A percentile compares a stretch with the other conserved stretches of the same genome.
Conservation (phyloP, 2,888 invertebrate genomes). For the Chelonus formosanus region DNA sequence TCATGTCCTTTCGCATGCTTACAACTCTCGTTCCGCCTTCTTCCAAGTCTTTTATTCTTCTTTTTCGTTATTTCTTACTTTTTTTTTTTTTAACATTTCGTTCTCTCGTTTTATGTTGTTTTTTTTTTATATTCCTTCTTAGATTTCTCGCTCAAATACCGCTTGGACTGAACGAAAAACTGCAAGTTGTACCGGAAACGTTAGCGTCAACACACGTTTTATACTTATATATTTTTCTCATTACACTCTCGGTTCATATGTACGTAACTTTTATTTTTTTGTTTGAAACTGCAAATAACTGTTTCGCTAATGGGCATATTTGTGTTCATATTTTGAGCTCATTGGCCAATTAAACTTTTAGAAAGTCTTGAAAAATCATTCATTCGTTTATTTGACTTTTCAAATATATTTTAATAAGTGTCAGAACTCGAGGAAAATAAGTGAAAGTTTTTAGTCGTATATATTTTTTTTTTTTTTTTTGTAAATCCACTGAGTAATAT, state of each 20-base stretch:
- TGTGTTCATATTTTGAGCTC: no score
- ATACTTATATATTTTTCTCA: not conserved
- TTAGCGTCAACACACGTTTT: not conserved
- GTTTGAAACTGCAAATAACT: no score
- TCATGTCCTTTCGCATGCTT: conserved; percentile 31
- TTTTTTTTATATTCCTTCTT: not conserved
- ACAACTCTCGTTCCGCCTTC: conserved; percentile 25
- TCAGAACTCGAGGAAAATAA: no score
- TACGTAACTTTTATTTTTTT: no score
- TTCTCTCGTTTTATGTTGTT: not conserved
- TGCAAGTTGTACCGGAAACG: not conserved
- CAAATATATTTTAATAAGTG: no score
- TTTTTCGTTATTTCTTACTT: conserved; percentile 2
- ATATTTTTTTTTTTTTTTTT: conserved; percentile 2
- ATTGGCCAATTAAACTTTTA: no score
- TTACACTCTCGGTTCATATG: not conserved
- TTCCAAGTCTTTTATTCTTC: conserved; percentile 11
- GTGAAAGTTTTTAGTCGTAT: no score
- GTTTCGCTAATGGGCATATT: no score
- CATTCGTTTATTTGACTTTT: no score
- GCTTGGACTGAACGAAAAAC: not conserved
- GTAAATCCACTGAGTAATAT: conserved; percentile 3
- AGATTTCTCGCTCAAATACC: not conserved
- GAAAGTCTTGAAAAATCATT: no score
- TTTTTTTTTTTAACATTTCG: not conserved